phyloP scores from a whole-genome alignment of 2,113 vertebrate species.

The Corydoras sp. region DNA sequence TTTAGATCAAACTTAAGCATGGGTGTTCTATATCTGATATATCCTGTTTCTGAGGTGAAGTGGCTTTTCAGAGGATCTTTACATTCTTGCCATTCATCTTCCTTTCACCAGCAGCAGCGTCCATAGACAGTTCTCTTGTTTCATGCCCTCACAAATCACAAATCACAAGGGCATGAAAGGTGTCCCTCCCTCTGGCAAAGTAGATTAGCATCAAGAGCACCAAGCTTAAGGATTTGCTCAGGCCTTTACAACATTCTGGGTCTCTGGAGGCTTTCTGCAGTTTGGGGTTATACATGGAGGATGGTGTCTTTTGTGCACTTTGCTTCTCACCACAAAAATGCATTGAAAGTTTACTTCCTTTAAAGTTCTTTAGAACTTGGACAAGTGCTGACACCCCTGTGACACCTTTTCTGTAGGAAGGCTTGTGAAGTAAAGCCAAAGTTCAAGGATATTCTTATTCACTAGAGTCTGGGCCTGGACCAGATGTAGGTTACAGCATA shows the following conservation, averaged over 20 bases:
- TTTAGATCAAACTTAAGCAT: background rate
- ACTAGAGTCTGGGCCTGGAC: background rate
- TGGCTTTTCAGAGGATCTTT: slow-evolving; percentile 54
- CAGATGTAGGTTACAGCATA: slow-evolving; percentile 13
- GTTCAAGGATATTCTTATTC: slow-evolving; percentile 3
- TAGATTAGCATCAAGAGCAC: slow-evolving; percentile 60
- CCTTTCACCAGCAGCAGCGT: slow-evolving; percentile 55
- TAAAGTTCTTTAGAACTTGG: slow-evolving; percentile 28
- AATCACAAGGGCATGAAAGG: slow-evolving; percentile 58
- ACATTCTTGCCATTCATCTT: slow-evolving; percentile 60
- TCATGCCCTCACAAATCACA: slow-evolving; percentile 55
- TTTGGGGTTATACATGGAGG: slow-evolving; percentile 32
- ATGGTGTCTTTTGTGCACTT: slow-evolving; percentile 29
- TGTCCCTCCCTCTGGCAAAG: slow-evolving; percentile 51
- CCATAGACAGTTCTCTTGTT: slow-evolving; percentile 55
- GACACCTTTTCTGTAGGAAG: slow-evolving; percentile 2
- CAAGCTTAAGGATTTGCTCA: slow-evolving; percentile 43
- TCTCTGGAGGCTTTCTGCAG: slow-evolving; percentile 38
- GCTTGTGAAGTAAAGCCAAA: slow-evolving; percentile 13
- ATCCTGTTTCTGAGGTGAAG: slow-evolving; percentile 55
- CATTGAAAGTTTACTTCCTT: slow-evolving; percentile 9
- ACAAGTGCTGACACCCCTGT: slow-evolving; percentile 3
- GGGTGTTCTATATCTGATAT: slow-evolving; percentile 33
- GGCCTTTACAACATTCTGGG: slow-evolving; percentile 47
- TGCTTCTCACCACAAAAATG: slow-evolving; percentile 18